Evolutionary conservation across 2,113 vertebrate genomes (phyloP).

Genomic region (Nothocercus julius): DNA sequence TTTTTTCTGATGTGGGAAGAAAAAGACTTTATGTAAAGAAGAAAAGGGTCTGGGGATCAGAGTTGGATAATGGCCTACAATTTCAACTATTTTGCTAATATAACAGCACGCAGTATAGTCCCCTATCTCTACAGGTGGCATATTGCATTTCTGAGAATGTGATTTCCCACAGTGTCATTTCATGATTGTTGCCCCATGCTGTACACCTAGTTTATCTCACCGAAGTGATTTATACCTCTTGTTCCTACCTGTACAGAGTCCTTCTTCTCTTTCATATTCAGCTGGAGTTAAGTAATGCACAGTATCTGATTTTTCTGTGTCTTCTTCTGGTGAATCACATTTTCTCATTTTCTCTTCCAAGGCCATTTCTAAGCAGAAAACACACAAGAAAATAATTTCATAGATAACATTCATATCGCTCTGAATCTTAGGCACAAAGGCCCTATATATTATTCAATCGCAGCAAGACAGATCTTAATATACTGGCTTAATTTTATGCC

Average conservation of each 20-base stretch:
- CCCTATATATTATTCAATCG: neutral
- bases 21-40: neutral
- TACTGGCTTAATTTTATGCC: neutral
- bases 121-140: neutral
- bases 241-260: neutral
- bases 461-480: neutral
- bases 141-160: neutral
- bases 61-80: neutral
- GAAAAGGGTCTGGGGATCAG: neutral
- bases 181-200: neutral
- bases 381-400: neutral
- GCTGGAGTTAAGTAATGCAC: neutral
- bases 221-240: neutral
- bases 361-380: neutral
- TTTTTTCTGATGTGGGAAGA: neutral
- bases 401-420: neutral
- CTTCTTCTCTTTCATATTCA: neutral
- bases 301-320: neutral
- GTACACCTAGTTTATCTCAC: neutral
- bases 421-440: neutral
- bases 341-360: neutral
- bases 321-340: neutral
- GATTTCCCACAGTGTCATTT: neutral
- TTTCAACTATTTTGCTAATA: neutral
- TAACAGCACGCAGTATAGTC: neutral